Evolutionary conservation across 2,113 vertebrate species (phyloP).

Genomic region (Vimba vimba): DNA sequence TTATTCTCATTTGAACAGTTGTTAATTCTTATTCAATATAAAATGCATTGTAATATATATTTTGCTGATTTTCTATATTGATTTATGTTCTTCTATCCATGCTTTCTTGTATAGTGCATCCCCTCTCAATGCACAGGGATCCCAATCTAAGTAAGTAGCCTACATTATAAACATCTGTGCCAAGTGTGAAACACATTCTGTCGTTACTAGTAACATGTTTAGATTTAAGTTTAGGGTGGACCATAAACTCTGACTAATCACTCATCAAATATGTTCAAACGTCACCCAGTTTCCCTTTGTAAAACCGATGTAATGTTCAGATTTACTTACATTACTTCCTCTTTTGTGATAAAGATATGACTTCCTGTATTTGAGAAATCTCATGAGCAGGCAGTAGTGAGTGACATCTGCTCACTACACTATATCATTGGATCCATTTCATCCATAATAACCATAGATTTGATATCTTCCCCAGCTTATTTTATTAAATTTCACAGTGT

Average conservation of each 20-base stretch:
- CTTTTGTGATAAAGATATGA: slow-evolving; percentile 50
- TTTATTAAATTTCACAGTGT: neutral
- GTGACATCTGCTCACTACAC: slow-evolving; percentile 18
- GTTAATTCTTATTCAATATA: slow-evolving; percentile 11
- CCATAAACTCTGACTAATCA: slow-evolving; percentile 10
- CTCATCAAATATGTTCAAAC: slow-evolving; percentile 17
- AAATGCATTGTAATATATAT: neutral
- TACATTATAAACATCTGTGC: neutral
- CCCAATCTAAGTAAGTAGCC: slow-evolving; percentile 67
- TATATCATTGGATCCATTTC: neutral
- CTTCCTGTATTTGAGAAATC: slow-evolving; percentile 48
- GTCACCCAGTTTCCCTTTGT: neutral
- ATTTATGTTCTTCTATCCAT: neutral
- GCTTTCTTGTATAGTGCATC: slow-evolving; percentile 63
- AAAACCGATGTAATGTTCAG: slow-evolving; percentile 1
- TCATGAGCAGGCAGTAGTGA: slow-evolving; percentile 37
- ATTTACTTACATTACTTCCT: slow-evolving; percentile 64
- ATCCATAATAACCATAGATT: neutral
- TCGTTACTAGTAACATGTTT: slow-evolving; percentile 38
- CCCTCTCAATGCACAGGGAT: slow-evolving; percentile 75
- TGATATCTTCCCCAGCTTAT: neutral
- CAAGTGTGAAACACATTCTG: slow-evolving; percentile 10
- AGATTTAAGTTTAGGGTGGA: neutral
- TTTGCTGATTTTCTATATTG: neutral
- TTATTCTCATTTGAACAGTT: slow-evolving; percentile 20